A percentile compares a stretch with the other conserved stretches of the same genome.
phyloP scores from a whole-genome alignment of 2,797 vertebrate genomes.

The Gymnoscopelus microlampas region DNA sequence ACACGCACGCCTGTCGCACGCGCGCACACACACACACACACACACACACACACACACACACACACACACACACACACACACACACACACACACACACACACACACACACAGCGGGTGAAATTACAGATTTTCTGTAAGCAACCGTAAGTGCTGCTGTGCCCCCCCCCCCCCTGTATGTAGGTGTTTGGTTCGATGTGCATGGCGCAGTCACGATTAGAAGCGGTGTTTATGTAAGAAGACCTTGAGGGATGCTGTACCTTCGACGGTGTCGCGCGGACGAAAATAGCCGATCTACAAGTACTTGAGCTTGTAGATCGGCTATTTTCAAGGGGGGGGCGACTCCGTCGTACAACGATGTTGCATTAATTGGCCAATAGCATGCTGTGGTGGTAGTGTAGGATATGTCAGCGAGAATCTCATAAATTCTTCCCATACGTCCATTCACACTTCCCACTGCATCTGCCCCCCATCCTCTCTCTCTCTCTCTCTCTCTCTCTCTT shows the following conservation, averaged over 20 bases:
- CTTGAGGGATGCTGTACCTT: slow-evolving; percentile 36
- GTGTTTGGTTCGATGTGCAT: slow-evolving; percentile 24
- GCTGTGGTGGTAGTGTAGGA: neutral
- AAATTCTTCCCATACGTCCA: slow-evolving; percentile 45
- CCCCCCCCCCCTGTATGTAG: slow-evolving; percentile 2
- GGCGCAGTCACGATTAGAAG: slow-evolving; percentile 46
- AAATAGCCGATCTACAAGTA: too few species aligned
- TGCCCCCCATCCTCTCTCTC: neutral
- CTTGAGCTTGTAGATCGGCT: too few species aligned
- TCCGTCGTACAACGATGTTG: too few species aligned
- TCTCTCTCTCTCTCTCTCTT: slow-evolving; percentile 44
- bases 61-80: too few species aligned
- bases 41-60: too few species aligned
- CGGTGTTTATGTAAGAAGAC: slow-evolving; percentile 45
- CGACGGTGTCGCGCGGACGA: too few species aligned
- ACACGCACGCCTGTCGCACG: too few species aligned
- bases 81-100: neutral
- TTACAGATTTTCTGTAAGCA: too few species aligned
- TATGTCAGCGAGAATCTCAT: slow-evolving; percentile 37
- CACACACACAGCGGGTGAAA: too few species aligned
- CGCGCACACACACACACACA: too few species aligned
- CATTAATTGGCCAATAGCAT: slow-evolving; percentile 34
- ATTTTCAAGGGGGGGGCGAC: too few species aligned
- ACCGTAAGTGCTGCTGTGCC: neutral
- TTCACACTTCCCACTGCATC: slow-evolving; percentile 46